Percentiles rank a stretch among this genome's conserved stretches.
Evolutionary conservation across 2,113 vertebrate species (phyloP).

Genomic region (Bucco capensis): DNA sequence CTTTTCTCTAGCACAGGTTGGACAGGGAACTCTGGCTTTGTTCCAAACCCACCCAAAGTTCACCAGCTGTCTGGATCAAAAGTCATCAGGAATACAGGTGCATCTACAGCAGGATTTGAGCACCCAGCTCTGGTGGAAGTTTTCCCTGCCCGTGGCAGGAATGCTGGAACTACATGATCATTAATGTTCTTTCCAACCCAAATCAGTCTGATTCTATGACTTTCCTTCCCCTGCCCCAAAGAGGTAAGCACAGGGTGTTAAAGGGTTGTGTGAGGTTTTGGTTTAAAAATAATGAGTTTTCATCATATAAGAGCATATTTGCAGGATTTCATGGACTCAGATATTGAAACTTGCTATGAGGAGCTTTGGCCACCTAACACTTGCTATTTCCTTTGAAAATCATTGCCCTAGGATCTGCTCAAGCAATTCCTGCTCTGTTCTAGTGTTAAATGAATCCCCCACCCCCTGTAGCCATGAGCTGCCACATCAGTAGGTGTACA

Average conservation of each 20-base stretch:
- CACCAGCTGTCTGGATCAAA: neutral
- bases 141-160: no score
- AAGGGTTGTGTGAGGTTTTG: neutral
- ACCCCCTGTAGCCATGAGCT: neutral
- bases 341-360: neutral
- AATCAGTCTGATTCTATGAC: neutral
- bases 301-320: neutral
- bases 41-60: neutral
- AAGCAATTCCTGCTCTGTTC: neutral
- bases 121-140: neutral
- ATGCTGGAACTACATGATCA: neutral
- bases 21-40: neutral
- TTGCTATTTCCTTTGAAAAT: neutral
- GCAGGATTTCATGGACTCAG: neutral
- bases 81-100: neutral
- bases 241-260: neutral
- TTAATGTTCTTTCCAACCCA: neutral
- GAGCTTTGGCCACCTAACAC: neutral
- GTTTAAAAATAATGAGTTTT: neutral
- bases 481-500: rapidly evolving
- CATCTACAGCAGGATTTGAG: neutral
- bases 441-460: neutral
- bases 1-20: neutral
- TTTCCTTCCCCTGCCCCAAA: neutral
- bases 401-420: neutral